phyloP scores from a whole-genome alignment of 2,888 invertebrate genomes.

The Rhamphomyia laevipes region DNA sequence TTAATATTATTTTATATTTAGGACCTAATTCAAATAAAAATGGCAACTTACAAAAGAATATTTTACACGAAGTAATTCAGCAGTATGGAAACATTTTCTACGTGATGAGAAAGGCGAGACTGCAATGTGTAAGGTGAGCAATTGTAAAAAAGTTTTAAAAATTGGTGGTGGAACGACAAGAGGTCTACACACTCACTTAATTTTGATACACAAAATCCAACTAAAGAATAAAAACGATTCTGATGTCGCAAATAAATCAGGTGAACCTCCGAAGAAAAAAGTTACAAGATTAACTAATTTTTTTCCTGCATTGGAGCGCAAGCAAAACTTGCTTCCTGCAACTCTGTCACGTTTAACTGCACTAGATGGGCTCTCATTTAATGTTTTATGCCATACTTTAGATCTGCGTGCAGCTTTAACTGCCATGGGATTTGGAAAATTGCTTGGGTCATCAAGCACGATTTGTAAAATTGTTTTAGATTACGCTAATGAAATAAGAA shows the following conservation, averaged over 20 bases:
- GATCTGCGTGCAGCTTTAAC: slow-evolving; percentile 3
- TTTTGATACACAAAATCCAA: neutral
- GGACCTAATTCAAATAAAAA: too few species aligned
- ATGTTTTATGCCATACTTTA: slow-evolving; percentile 1
- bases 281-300: neutral
- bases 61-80: neutral
- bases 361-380: slow-evolving; percentile 3
- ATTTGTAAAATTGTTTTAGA: neutral
- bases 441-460: neutral
- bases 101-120: neutral
- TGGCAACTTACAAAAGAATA: neutral
- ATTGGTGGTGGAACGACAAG: too few species aligned
- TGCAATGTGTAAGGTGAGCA: neutral
- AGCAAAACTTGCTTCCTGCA: neutral
- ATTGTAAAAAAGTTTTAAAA: neutral
- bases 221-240: neutral
- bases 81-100: neutral
- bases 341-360: neutral
- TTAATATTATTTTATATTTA: neutral
- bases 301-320: neutral
- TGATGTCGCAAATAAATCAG: neutral
- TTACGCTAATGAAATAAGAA: neutral
- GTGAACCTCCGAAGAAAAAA: neutral
- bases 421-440: neutral
- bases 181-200: neutral